Conservation (phyloP, 2,113 vertebrate genomes). For the Cygnus atratus region DNA sequence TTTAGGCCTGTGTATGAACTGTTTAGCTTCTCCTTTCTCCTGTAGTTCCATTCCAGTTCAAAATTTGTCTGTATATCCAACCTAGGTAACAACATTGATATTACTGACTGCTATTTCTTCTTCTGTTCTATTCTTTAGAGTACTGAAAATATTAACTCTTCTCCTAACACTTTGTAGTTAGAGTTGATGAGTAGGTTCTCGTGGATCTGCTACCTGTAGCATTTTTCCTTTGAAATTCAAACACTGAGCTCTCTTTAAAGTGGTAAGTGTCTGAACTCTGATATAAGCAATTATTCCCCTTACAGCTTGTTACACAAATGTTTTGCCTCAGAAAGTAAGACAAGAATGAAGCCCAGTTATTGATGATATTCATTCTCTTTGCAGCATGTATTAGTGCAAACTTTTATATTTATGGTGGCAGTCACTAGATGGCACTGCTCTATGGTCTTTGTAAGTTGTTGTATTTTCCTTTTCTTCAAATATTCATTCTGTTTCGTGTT, state of each 20-base stretch:
- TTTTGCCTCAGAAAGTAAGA: not conserved
- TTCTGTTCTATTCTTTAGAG: not conserved
- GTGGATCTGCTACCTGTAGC: not conserved
- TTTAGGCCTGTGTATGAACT: not conserved
- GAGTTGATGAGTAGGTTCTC: not conserved
- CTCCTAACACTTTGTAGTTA: not conserved
- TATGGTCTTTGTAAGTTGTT: constrained; percentile 16
- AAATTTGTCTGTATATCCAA: not conserved
- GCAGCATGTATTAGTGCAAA: not conserved
- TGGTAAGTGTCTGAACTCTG: not conserved
- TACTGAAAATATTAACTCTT: not conserved
- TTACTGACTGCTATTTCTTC: not conserved
- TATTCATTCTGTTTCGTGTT: not conserved
- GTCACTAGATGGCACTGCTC: constrained; percentile 60
- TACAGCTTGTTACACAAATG: not conserved
- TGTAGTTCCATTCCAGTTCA: not conserved
- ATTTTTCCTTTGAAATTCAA: not conserved
- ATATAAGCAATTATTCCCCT: not conserved
- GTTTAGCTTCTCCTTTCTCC: not conserved
- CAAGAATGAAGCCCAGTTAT: not conserved
- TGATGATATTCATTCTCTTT: not conserved
- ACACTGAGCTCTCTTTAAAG: not conserved
- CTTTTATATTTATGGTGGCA: constrained; percentile 8
- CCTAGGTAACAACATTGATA: not conserved
- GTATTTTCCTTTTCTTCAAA: not conserved